A percentile compares a stretch with the other conserved stretches of the same genome.
Evolutionary conservation across 2,797 vertebrate species (phyloP).

Genomic region (Artibeus lituratus): DNA sequence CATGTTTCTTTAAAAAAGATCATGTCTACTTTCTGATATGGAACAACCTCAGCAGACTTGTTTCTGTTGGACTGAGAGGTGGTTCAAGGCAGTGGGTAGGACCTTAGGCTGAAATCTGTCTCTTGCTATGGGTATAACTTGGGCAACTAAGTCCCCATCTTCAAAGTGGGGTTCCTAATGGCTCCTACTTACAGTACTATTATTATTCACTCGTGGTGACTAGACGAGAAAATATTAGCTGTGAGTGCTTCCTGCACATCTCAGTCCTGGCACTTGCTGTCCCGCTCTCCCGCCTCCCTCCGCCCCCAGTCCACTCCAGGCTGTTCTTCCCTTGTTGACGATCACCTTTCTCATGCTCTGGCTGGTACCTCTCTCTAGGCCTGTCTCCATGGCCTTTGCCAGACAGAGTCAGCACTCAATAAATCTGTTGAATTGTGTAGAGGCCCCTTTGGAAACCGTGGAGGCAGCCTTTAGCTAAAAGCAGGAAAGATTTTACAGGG

Average conservation of each 20-base stretch:
- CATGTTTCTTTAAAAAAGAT: background rate
- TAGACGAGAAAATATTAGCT: background rate
- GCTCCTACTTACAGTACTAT: background rate
- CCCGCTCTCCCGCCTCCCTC: background rate
- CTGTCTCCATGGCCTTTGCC: background rate
- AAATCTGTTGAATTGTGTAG: background rate
- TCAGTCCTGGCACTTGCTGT: background rate
- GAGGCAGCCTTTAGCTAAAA: background rate
- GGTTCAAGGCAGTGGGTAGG: background rate
- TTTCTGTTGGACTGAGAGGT: background rate
- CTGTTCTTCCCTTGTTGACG: background rate
- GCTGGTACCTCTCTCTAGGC: background rate
- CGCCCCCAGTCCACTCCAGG: fast-evolving
- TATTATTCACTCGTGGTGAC: background rate
- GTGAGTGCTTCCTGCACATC: background rate
- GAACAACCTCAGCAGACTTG: background rate
- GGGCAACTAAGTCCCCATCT: background rate
- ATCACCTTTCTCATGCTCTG: background rate
- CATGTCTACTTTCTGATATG: background rate
- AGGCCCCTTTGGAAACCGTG: background rate
- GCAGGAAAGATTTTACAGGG: background rate
- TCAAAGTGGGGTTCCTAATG: background rate
- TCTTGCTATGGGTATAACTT: background rate
- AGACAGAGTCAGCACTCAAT: background rate
- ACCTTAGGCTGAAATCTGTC: background rate